These are phyloP conservation scores for Saccostrea echinata DNA, from an alignment of 1,140 invertebrate genomes.

Conservation along the genomic window DNA sequence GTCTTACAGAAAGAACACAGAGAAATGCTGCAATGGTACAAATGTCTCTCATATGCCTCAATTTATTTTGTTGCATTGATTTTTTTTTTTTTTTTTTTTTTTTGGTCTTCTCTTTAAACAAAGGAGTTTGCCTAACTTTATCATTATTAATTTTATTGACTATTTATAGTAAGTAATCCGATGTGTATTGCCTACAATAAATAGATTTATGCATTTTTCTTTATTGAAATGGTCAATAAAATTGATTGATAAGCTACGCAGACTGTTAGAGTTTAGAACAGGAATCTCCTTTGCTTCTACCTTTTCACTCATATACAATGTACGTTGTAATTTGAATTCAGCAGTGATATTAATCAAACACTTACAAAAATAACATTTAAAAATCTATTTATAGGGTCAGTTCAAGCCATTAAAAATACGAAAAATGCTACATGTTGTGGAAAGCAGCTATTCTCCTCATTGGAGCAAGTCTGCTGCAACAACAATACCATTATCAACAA, in stretches of 20 bases:
- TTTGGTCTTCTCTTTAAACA: background rate
- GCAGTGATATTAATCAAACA: no score
- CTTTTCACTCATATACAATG: no score
- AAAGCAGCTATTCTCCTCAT: background rate
- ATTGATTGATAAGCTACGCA: no score
- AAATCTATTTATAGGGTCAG: background rate
- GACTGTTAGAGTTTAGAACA: no score
- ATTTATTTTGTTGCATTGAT: background rate
- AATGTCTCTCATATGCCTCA: background rate
- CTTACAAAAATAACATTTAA: no score
- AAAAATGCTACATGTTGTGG: background rate
- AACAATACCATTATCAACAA: background rate
- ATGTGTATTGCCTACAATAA: background rate
- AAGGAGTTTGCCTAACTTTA: background rate
- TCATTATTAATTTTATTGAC: background rate
- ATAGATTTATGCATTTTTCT: background rate
- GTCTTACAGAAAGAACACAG: background rate
- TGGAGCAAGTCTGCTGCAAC: background rate
- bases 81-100: no score
- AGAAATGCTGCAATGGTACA: slow-evolving; percentile 1
- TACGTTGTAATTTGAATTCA: no score
- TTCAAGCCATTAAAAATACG: background rate
- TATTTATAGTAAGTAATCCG: background rate
- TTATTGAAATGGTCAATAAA: no score
- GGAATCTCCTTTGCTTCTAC: no score